These are phyloP conservation scores for Champsocephalus esox DNA, from an alignment of 2,797 vertebrate genomes.

Conservation along the genomic window DNA sequence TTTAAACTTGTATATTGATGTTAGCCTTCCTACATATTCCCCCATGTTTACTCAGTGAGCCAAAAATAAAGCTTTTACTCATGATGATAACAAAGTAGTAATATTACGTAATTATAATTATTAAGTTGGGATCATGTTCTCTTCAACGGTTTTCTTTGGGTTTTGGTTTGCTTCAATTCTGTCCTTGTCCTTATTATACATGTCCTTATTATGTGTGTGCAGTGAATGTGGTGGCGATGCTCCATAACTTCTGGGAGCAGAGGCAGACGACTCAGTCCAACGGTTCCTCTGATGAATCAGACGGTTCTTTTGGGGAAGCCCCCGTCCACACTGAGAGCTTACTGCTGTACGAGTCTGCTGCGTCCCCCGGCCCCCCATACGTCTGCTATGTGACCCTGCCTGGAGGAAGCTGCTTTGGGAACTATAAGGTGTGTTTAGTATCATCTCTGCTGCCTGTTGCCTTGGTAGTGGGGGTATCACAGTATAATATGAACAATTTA, in stretches of 20 bases:
- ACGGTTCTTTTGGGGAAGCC: conserved; percentile 78
- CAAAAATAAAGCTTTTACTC: background rate
- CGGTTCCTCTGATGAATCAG: conserved; percentile 77
- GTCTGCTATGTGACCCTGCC: conserved; percentile 93
- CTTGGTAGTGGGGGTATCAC: no score
- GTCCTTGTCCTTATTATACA: no score
- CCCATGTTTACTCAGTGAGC: background rate
- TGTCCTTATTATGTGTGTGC: conserved; percentile 44
- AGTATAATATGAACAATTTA: no score
- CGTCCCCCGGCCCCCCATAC: conserved; percentile 86
- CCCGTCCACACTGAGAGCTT: conserved; percentile 81
- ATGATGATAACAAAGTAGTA: background rate
- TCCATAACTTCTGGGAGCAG: conserved; percentile 94
- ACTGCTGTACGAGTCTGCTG: conserved; percentile 90
- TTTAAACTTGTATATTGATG: conserved; percentile 28
- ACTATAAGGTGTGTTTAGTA: conserved; percentile 87
- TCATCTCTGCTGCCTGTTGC: background rate
- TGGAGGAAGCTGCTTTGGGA: conserved; percentile 94
- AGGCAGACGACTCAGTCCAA: conserved; percentile 81
- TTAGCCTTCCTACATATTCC: background rate
- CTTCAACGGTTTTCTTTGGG: background rate
- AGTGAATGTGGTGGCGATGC: conserved; percentile 93
- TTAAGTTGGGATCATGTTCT: background rate
- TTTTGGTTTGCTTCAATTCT: background rate
- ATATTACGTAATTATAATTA: background rate